Evolutionary conservation across 30 jellyfish, hydroid and myxozoan species (phyloP).

Genomic region (Clytia hemisphaerica): DNA sequence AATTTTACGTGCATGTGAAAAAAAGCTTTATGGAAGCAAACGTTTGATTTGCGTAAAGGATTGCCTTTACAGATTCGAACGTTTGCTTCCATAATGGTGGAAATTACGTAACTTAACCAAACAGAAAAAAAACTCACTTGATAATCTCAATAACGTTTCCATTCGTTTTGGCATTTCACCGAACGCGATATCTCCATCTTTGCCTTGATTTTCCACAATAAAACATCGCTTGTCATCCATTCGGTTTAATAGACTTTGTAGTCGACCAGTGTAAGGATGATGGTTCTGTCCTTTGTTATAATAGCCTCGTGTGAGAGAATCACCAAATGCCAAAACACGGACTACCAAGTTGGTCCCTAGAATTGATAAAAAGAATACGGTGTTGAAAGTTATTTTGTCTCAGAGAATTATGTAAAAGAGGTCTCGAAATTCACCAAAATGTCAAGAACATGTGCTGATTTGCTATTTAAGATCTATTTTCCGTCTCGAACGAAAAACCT

Average conservation of each 20-base stretch:
- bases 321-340: constrained; percentile 84
- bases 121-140: too few species aligned
- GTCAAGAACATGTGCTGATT: not conserved
- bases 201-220: constrained; percentile 81
- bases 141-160: constrained; percentile 42
- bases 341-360: constrained; percentile 75
- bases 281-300: constrained; percentile 93
- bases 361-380: not conserved
- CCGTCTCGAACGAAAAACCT: too few species aligned
- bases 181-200: constrained; percentile 90
- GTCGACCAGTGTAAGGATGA: constrained; percentile 85
- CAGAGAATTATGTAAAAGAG: not conserved
- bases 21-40: too few species aligned
- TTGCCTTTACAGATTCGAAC: too few species aligned
- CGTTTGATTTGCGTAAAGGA: too few species aligned
- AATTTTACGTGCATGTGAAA: too few species aligned
- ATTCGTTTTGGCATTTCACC: constrained; percentile 87
- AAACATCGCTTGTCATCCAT: constrained; percentile 80
- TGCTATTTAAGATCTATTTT: too few species aligned
- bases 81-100: too few species aligned
- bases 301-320: constrained; percentile 91
- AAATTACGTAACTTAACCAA: too few species aligned
- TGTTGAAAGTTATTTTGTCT: not conserved
- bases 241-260: constrained; percentile 55
- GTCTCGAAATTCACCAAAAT: not conserved